Conservation (phyloP, 2,113 vertebrate species). For the Limnothrissa miodon region DNA sequence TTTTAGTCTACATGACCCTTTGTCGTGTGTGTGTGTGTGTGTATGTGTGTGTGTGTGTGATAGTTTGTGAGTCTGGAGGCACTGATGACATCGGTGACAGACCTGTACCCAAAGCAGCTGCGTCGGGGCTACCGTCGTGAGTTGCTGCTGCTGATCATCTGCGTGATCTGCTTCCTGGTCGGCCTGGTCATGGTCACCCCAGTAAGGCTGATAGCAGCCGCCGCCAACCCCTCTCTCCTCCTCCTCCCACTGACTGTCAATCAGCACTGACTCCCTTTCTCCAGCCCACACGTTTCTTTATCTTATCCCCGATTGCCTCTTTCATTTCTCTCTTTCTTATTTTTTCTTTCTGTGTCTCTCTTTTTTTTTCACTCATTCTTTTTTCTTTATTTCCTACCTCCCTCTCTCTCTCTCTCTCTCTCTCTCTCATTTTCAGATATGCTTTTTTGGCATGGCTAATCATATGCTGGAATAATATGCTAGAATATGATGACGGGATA, state of each 20-base stretch:
- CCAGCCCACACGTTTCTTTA: too few relatives aligned
- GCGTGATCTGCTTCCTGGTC: slow-evolving; percentile 76
- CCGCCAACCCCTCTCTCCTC: background rate
- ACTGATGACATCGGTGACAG: slow-evolving; percentile 83
- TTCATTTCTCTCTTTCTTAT: background rate
- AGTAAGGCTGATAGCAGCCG: slow-evolving; percentile 58
- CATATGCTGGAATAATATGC: too few relatives aligned
- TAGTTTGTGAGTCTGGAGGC: slow-evolving; percentile 92
- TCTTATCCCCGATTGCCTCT: too few relatives aligned
- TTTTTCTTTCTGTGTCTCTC: background rate
- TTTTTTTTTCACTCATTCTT: background rate
- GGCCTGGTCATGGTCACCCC: slow-evolving; percentile 83
- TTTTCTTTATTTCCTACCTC: background rate
- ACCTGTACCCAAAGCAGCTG: slow-evolving; percentile 82
- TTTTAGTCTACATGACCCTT: too few relatives aligned
- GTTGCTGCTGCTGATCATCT: slow-evolving; percentile 79
- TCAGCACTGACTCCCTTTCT: background rate
- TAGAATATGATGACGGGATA: too few relatives aligned
- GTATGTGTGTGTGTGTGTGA: slow-evolving; percentile 6
- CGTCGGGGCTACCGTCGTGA: slow-evolving; percentile 77
- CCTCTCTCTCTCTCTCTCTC: background rate
- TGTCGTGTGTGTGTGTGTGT: background rate
- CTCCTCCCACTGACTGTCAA: background rate
- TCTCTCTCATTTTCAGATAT: background rate
- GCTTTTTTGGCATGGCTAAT: too few relatives aligned